Evolutionary conservation across 1,140 invertebrate species (phyloP), one percentile per base, ranked within the genome.

Genomic region (Carcinoscorpius rotundicauda): DNA sequence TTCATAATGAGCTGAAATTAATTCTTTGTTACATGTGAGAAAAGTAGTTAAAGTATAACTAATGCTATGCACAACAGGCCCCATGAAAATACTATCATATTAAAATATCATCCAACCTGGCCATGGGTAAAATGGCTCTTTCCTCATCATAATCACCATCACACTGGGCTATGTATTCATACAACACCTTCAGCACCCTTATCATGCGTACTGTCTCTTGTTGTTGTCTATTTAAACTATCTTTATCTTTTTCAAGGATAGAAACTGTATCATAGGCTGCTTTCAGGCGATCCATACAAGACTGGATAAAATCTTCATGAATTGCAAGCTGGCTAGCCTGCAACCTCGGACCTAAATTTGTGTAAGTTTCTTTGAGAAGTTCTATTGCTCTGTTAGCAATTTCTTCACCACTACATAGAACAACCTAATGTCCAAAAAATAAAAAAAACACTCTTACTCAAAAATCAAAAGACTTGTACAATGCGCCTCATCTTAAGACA

Each of bases 161-260:
- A 81, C 93, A 97, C 78, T 98, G 93, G 67, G 87, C 89, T 64
- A 98, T 87, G 75, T 98, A 98, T 79, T 97, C 93, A 73, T 91
- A 87, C 66, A 98, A 82, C 71, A 97, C 93, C 79, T 92, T 91
- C 74, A 98, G 84, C 49, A 98, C 89, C 66, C 94, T 84, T 76
- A 93, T 94, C 85, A 97, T 92, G 77, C 89, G 86, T 60, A 87
- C 84, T n/a, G 88, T 86, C 75, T 93, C 90, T 53, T 84, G 82
- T 70, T 83, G 81, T 66, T 81, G 73, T 66, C 82, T 81, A 60
- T 79, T 80, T 49, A 79, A 76, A 61, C 76, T 75, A 63, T 81
- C 79, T 63, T 79, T 81, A 72, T 84, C 82, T 61, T 82, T 75
- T 66, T 81, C 76, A 62, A 81, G 67, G 49, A 79, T 75, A 58